Base-by-base conservation (phyloP, 1,140 invertebrate species). In the Drosophila parabipectinata region DNA sequence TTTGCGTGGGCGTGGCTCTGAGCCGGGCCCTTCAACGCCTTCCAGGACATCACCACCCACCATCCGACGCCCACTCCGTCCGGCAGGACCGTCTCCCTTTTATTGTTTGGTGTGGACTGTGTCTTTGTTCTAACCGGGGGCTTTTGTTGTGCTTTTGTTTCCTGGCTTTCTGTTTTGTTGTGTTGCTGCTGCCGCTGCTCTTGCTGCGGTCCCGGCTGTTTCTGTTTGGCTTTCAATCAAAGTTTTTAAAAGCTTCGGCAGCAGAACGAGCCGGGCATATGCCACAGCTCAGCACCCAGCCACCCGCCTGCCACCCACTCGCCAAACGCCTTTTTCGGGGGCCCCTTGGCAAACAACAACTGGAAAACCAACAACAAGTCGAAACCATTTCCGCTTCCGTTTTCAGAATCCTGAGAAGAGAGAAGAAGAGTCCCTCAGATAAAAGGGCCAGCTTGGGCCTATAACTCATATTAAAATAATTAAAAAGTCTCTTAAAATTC, bases 151-250 rank as follows among this genome's bases (percentile, higher is more conserved):
- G 77, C 67, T 73, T 80, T 80, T 75, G 72, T 78, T 79, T 85
- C 77, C 58, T 45, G 62, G 69, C 37, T 72, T 32, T 26, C 51
- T 28, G 68, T 57, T 58, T 61, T 74, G 15, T 54, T 69, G 41
- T 68, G 28, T 32, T 47, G 50, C 12, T 53, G 50, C 64, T 57
- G 41, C 28, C 48, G 58, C 54, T 79, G 59, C 67, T 77, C 74
- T 66, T 69, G 64, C 59, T 82, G 74, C 53, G 56, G 44, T 54
- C 50, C 71, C 48, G 45, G 32, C 61, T 61, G 52, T 39, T 53
- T 59, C 52, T 87, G 82, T 87, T 85, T 85, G 82, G 82, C 78
- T 85, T 87, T 85, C 82, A 85, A 85, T 85, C 82, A 85, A 85
- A 85, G 74, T 85, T 85, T 82, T 85, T 82, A 85, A 85, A 85